A percentile compares a stretch with the other conserved stretches of the same genome.
phyloP scores from a whole-genome alignment of 2,888 invertebrate species.

The Boloria euphrosyne region DNA sequence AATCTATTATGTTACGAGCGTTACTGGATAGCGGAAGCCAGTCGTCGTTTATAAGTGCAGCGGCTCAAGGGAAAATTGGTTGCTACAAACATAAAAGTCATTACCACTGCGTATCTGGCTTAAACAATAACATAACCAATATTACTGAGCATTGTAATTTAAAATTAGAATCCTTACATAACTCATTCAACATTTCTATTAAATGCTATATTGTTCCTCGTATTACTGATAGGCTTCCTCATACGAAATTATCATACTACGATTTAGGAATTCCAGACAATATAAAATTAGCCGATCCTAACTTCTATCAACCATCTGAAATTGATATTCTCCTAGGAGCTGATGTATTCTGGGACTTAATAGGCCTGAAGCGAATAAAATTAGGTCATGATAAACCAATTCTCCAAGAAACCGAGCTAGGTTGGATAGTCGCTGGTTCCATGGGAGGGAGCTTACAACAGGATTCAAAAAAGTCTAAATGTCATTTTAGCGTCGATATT shows the following conservation, averaged over 20 bases:
- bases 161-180: slow-evolving; percentile 19
- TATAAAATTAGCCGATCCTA: slow-evolving; percentile 34
- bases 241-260: slow-evolving; percentile 12
- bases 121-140: slow-evolving; percentile 21
- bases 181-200: slow-evolving; percentile 8
- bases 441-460: slow-evolving; percentile 10
- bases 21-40: slow-evolving; percentile 24
- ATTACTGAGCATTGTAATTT: slow-evolving; percentile 24
- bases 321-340: slow-evolving; percentile 34
- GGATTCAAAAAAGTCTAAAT: slow-evolving; percentile 11
- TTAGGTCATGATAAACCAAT: slow-evolving; percentile 29
- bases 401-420: slow-evolving; percentile 30
- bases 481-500: slow-evolving; percentile 22
- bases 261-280: slow-evolving; percentile 26
- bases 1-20: slow-evolving; percentile 16
- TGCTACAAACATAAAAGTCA: background rate
- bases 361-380: slow-evolving; percentile 19
- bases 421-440: slow-evolving; percentile 37
- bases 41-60: slow-evolving; percentile 9
- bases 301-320: slow-evolving; percentile 23
- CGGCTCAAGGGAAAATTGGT: slow-evolving; percentile 3
- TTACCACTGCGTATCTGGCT: slow-evolving; percentile 20
- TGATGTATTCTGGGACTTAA: slow-evolving; percentile 39
- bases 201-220: slow-evolving; percentile 31
- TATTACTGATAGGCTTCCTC: slow-evolving; percentile 35